phyloP scores from a whole-genome alignment of 2,113 vertebrate species.

The Cynopterus brachyotis region DNA sequence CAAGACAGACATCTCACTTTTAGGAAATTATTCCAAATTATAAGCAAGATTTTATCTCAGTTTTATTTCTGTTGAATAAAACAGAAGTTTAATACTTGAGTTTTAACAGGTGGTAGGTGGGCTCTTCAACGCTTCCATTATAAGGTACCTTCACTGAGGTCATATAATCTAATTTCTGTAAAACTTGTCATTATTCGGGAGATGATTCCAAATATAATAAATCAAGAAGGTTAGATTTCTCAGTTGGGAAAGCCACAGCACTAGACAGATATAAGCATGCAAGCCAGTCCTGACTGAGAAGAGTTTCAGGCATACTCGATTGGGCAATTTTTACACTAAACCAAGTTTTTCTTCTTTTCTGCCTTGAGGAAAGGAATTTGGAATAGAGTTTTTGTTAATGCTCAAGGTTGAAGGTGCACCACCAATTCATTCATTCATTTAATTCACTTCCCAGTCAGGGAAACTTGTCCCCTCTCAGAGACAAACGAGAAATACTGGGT shows the following conservation, averaged over 20 bases:
- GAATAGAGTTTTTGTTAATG: neutral
- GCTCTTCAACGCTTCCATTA: neutral
- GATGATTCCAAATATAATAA: slow-evolving; percentile 39
- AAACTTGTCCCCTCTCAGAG: neutral
- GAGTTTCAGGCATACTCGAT: neutral
- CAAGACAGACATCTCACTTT: neutral
- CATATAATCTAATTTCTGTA: slow-evolving; percentile 17
- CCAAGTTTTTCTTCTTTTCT: slow-evolving; percentile 34
- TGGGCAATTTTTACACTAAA: slow-evolving; percentile 29
- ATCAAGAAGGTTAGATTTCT: slow-evolving; percentile 16
- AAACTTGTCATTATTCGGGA: slow-evolving; percentile 36
- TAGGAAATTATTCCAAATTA: slow-evolving; percentile 42
- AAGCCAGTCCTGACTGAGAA: neutral
- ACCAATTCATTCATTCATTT: neutral
- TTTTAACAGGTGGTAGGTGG: neutral
- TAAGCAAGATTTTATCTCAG: slow-evolving; percentile 22
- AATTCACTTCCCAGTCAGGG: neutral
- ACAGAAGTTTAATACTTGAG: neutral
- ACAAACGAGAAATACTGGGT: neutral
- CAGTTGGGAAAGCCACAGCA: neutral
- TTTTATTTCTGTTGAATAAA: slow-evolving; percentile 7
- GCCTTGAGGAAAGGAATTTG: neutral
- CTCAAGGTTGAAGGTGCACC: neutral
- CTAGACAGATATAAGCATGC: neutral
- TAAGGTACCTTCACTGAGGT: neutral